phyloP scores from a whole-genome alignment of 2,888 invertebrate genomes.

The Sesamia inferens region DNA sequence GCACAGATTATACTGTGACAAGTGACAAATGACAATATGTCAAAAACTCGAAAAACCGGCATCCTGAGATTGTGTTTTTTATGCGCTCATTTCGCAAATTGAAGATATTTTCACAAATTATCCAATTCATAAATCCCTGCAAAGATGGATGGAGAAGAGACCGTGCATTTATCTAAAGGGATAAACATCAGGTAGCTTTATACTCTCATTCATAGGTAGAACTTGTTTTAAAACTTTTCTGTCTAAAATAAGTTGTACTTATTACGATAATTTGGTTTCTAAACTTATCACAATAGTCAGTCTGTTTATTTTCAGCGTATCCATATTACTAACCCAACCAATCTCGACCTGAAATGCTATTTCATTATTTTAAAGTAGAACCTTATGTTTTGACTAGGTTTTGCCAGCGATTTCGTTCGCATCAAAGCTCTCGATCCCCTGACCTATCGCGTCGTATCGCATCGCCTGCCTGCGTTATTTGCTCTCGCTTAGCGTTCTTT shows the following conservation, averaged over 20 bases:
- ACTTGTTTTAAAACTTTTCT: background rate
- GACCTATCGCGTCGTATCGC: too few relatives aligned
- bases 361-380: background rate
- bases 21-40: background rate
- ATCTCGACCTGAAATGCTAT: background rate
- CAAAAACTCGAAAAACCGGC: background rate
- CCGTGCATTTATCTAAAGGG: conserved; percentile 79
- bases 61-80: background rate
- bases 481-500: too few relatives aligned
- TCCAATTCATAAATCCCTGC: background rate
- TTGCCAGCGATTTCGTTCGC: too few relatives aligned
- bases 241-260: background rate
- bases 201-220: background rate
- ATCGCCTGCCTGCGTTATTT: too few relatives aligned
- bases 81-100: background rate
- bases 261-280: background rate
- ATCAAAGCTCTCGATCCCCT: too few relatives aligned
- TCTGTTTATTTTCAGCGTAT: background rate
- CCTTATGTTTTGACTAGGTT: too few relatives aligned
- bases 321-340: background rate
- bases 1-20: too few relatives aligned
- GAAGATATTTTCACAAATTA: background rate
- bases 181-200: conserved; percentile 77
- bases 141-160: conserved; percentile 78
- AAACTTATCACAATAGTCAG: background rate